phyloP scores from a whole-genome alignment of 2,113 vertebrate genomes.

The Dromiciops gliroides region DNA sequence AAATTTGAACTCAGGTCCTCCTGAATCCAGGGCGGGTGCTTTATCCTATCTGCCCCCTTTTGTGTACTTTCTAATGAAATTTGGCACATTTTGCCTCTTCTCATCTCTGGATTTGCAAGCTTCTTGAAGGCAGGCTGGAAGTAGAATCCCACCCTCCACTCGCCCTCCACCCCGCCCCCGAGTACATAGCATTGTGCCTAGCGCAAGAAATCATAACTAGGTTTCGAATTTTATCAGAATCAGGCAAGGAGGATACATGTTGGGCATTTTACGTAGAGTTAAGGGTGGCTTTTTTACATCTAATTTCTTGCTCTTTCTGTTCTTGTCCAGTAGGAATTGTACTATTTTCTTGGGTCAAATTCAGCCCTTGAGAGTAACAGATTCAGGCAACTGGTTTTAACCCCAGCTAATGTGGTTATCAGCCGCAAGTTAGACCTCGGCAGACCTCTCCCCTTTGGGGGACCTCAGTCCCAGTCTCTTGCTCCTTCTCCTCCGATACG shows the following conservation, averaged over 20 bases:
- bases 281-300: not conserved
- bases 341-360: not conserved
- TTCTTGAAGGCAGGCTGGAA: not conserved
- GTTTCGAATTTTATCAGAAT: not conserved
- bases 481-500: not conserved
- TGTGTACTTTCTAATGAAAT: no score
- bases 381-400: not conserved
- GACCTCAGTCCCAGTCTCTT: not conserved
- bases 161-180: no score
- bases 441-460: not conserved
- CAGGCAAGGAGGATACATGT: not conserved
- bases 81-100: not conserved
- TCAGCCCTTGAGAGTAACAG: not conserved
- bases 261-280: not conserved
- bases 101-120: not conserved
- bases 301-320: constrained; percentile 4
- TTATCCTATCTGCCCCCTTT: no score
- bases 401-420: no score
- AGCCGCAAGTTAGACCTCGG: not conserved
- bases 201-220: not conserved
- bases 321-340: not conserved
- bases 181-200: not conserved
- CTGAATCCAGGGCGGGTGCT: no score
- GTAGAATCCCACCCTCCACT: no score
- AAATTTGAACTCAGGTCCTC: no score